Conservation (phyloP, 1,140 invertebrate genomes). For the Homalodisca vitripennis region DNA sequence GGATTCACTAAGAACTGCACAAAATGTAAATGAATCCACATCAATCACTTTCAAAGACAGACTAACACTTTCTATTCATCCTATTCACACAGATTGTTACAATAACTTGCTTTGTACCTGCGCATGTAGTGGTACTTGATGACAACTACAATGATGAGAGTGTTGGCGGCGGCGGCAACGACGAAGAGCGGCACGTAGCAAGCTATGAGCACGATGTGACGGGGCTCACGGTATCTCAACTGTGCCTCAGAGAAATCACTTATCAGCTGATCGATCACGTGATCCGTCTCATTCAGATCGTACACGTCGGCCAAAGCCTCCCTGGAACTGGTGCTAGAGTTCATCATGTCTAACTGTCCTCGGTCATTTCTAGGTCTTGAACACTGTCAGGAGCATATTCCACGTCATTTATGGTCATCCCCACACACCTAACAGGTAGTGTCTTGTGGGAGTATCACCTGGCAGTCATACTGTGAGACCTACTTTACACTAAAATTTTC, state of each 20-base stretch:
- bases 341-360: too few relatives aligned
- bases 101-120: slow-evolving; percentile 59
- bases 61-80: neutral
- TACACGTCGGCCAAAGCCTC: too few relatives aligned
- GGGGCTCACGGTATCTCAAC: slow-evolving; percentile 44
- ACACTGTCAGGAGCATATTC: too few relatives aligned
- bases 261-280: slow-evolving; percentile 29
- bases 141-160: slow-evolving; percentile 63
- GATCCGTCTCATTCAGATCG: too few relatives aligned
- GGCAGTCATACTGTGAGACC: too few relatives aligned
- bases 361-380: too few relatives aligned
- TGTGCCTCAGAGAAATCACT: slow-evolving; percentile 27
- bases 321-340: too few relatives aligned
- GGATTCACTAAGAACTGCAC: too few relatives aligned
- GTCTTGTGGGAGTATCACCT: too few relatives aligned
- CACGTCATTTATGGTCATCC: too few relatives aligned
- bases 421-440: too few relatives aligned
- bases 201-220: slow-evolving; percentile 54
- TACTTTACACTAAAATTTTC: too few relatives aligned
- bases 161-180: slow-evolving; percentile 59
- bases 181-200: slow-evolving; percentile 60
- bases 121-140: slow-evolving; percentile 66
- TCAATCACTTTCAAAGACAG: neutral
- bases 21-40: neutral
- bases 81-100: neutral